Evolutionary conservation across 2,888 invertebrate species (phyloP), one percentile per base, ranked within the genome.

Genomic region (Esperia sulphurella): DNA sequence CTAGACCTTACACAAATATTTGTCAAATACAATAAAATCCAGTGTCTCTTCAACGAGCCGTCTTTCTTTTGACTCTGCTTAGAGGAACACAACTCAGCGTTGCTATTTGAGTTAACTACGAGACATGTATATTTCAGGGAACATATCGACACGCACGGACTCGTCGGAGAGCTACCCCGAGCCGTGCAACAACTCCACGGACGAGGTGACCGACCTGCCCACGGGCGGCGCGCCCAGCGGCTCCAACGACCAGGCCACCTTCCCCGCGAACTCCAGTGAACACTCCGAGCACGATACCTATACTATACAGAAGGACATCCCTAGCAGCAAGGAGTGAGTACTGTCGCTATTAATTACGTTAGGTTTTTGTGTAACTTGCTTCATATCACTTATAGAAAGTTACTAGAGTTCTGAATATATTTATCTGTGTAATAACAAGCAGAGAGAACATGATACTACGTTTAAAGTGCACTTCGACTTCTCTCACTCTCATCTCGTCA

Each of bases 141-240:
- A 79, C 58, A 48, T 68, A 3, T 82, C 85, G 3, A 69, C 61
- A 7, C 79, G 80, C 49, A 86, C 87, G 0, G 87, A 86, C 13
- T 89, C 88, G 0, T 87, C 88, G 0, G 85, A 85, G 44, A 84
- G 83, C 59, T 89, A 88, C 58, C 86, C 86, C 0, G 88, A 88
- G 57, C 88, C 89, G 3, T 87, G 87, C 65, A 84, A 83, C 70
- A 81, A 80, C 62, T 85, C 84, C 0, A 79, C 83, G 0, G 86
- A 85, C 50, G 84, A 83, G 14, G 77, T 69, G 10, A 83, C 86
- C 0, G 84, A 84, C 44, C 62, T 81, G 40, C 78, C 79, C 3
- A 75, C 80, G 0, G 80, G 69, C 10, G 63, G 5, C 60, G 59
- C 33, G 68, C 67, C 54, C 66, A 56, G 1, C 52, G 53, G 7